These are phyloP conservation scores for Holacanthella duospinosa DNA, from an alignment of 2,888 invertebrate genomes.

Conservation along the genomic window DNA sequence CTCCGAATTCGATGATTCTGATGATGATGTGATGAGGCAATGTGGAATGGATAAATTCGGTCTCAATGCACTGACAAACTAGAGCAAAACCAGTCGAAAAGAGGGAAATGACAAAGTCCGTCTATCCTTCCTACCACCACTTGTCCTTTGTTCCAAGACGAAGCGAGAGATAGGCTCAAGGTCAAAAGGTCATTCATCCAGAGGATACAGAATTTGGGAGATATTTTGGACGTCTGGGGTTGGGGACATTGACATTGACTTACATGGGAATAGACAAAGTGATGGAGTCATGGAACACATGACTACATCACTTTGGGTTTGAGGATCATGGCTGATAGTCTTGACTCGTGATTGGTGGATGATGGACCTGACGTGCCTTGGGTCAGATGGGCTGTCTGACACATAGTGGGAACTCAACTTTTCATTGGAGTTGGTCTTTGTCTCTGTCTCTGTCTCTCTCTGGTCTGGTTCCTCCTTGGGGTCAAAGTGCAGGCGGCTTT, in stretches of 20 bases:
- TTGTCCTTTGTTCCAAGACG: too few species aligned
- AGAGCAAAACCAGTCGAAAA: not conserved
- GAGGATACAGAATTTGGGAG: not conserved
- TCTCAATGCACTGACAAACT: not conserved
- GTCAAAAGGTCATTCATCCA: too few species aligned
- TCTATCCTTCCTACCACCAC: too few species aligned
- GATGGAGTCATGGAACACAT: not conserved
- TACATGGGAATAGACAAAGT: not conserved
- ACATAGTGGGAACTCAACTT: too few species aligned
- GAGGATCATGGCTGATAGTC: not conserved
- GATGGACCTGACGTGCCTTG: not conserved
- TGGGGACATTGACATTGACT: not conserved
- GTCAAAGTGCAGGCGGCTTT: constrained; percentile 4
- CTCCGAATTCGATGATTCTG: not conserved
- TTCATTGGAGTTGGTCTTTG: too few species aligned
- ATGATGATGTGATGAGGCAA: constrained; percentile 1
- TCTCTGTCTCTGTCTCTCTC: not conserved
- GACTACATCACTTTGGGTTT: not conserved
- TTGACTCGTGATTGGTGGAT: not conserved
- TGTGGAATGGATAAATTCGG: constrained; percentile 5
- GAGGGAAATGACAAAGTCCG: not conserved
- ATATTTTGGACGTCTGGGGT: too few species aligned
- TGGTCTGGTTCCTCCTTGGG: not conserved
- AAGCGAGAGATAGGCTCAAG: too few species aligned
- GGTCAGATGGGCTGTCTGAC: not conserved